Evolutionary conservation across 2,888 invertebrate species (phyloP).

Genomic region (Pseudococcus viburni): DNA sequence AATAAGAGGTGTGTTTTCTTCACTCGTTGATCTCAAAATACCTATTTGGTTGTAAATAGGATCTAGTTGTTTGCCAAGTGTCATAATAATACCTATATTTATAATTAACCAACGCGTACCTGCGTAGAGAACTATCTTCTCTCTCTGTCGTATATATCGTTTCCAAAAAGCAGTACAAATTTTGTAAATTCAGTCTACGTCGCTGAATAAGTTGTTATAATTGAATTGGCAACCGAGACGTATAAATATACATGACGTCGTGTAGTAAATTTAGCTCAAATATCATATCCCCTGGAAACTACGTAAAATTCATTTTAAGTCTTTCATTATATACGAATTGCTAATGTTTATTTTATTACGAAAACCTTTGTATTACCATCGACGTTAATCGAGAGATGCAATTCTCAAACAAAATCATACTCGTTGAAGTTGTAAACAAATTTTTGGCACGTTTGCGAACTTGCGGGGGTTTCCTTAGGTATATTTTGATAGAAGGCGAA

Average conservation of each 20-base stretch:
- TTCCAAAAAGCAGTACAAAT: conserved; percentile 29
- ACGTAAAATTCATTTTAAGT: conserved; percentile 28
- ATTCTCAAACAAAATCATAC: not conserved
- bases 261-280: conserved; percentile 28
- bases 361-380: conserved; percentile 2
- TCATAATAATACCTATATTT: conserved; percentile 40
- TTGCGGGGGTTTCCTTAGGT: not conserved
- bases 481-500: not conserved
- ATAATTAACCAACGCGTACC: conserved; percentile 24
- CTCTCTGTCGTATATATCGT: not conserved
- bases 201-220: conserved; percentile 12
- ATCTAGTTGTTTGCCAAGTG: conserved; percentile 37
- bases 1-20: not conserved
- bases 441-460: conserved; percentile 31
- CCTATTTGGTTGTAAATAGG: conserved; percentile 48
- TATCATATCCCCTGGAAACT: conserved; percentile 29
- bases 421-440: conserved; percentile 10
- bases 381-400: not conserved
- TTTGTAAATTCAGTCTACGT: conserved; percentile 12
- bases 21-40: conserved; percentile 46
- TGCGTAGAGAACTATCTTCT: not conserved
- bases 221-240: conserved; percentile 32
- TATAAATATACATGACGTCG: conserved; percentile 11
- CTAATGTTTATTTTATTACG: conserved; percentile 26
- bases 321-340: conserved; percentile 42